A percentile compares a stretch with the other conserved stretches of the same genome.
Conservation (phyloP, 2,797 vertebrate genomes). For the Myiotriccus ornatus region DNA sequence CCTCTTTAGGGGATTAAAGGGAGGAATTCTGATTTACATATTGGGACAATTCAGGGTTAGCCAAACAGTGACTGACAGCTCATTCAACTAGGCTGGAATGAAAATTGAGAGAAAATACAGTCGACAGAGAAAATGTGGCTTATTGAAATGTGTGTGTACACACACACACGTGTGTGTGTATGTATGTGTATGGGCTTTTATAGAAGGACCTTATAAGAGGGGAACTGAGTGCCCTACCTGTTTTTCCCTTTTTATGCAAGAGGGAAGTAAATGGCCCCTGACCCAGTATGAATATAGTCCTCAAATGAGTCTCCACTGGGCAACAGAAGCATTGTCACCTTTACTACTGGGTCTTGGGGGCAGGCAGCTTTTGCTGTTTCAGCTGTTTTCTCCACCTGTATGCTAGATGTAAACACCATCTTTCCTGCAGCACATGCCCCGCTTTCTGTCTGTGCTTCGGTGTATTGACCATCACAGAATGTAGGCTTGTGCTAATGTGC, state of each 20-base stretch:
- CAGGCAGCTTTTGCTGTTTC: background rate
- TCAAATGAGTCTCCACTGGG: background rate
- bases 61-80: background rate
- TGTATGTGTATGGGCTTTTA: background rate
- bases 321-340: background rate
- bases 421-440: background rate
- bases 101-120: background rate
- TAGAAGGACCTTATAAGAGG: background rate
- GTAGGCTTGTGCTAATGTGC: background rate
- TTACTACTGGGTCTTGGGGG: background rate
- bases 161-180: no score
- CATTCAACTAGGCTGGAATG: background rate
- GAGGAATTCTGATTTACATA: background rate
- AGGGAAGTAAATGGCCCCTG: background rate
- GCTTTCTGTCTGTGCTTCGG: background rate
- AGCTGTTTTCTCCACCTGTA: background rate
- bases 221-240: background rate
- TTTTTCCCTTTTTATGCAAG: background rate
- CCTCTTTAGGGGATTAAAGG: background rate
- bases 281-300: background rate
- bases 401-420: background rate
- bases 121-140: background rate
- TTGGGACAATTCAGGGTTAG: background rate
- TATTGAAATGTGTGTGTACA: background rate
- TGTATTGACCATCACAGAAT: rapidly evolving